phyloP scores from a whole-genome alignment of 2,797 vertebrate species.

The Varecia variegata region DNA sequence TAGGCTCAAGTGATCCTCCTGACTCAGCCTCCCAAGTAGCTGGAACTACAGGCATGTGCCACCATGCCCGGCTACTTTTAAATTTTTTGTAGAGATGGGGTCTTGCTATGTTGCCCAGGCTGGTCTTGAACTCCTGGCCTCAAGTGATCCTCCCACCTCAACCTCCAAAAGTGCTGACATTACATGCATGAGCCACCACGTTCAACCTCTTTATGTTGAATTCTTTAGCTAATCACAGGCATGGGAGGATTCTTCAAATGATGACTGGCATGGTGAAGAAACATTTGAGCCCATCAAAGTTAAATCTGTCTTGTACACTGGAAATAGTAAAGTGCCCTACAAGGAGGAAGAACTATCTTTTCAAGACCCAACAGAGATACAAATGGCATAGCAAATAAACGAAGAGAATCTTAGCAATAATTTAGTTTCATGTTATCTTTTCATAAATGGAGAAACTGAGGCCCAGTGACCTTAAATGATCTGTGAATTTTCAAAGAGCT shows the following conservation, averaged over 20 bases:
- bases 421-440: no score
- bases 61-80: no score
- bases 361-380: neutral
- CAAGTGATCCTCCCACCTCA: no score
- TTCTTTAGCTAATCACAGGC: neutral
- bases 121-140: no score
- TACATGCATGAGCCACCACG: no score
- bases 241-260: neutral
- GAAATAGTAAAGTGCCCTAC: neutral
- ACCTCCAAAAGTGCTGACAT: no score
- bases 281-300: neutral
- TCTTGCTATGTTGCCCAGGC: no score
- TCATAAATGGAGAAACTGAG: neutral
- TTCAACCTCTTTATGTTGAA: no score
- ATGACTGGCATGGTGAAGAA: neutral
- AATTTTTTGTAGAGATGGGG: no score
- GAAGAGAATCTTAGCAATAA: neutral
- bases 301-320: neutral
- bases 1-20: no score
- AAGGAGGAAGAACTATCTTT: neutral
- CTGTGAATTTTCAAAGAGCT: neutral
- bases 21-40: no score
- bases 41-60: no score
- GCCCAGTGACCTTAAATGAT: neutral
- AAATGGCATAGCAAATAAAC: neutral